Evolutionary conservation across 2,113 vertebrate species (phyloP).

Genomic region (Dicrurus megarhynchus): DNA sequence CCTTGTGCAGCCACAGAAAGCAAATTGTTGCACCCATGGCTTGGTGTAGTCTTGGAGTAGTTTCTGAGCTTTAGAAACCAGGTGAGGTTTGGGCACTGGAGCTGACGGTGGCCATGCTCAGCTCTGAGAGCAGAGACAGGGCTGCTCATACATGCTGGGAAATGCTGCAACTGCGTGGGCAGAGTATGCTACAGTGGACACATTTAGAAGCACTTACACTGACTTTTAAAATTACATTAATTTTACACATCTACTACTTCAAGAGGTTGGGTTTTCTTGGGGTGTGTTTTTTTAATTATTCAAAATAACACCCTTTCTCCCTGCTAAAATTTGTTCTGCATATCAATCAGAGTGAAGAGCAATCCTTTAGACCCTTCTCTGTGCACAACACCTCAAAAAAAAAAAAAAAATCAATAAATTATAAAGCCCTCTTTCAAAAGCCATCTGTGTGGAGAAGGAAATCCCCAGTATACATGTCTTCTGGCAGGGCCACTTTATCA

Average conservation of each 20-base stretch:
- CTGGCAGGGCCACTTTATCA: not conserved
- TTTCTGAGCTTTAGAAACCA: not conserved
- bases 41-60: not conserved
- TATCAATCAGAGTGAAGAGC: not conserved
- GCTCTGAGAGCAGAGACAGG: not conserved
- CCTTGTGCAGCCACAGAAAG: not conserved
- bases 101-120: fast-evolving
- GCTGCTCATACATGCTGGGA: not conserved
- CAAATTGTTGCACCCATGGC: not conserved
- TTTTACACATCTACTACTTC: conserved; percentile 42
- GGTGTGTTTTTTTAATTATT: not conserved
- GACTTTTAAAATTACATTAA: conserved; percentile 31
- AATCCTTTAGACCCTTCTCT: not conserved
- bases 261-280: not conserved
- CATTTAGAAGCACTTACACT: conserved; percentile 31
- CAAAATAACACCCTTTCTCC: not conserved
- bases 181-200: not conserved
- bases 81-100: not conserved
- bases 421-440: not conserved
- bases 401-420: not conserved
- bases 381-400: not conserved
- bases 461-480: not conserved
- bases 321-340: not conserved
- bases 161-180: not conserved
- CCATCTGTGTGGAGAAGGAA: not conserved